Conservation (phyloP, 1,140 invertebrate species). For the Phymastichus coffea region DNA sequence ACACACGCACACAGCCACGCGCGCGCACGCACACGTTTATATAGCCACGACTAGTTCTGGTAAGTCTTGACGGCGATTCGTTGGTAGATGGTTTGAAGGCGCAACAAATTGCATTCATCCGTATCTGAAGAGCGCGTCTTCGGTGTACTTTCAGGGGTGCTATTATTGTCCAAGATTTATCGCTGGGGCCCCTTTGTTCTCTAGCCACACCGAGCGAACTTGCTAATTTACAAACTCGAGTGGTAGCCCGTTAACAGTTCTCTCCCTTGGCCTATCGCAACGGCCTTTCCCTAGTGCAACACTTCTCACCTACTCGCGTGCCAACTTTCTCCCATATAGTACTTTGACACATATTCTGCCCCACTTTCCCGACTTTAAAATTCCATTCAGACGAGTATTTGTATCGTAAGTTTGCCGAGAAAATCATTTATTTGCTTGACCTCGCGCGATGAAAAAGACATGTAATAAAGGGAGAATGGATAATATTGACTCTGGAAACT, state of each 20-base stretch:
- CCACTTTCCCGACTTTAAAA: neutral
- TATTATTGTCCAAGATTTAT: slow-evolving; percentile 19
- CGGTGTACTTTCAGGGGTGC: neutral
- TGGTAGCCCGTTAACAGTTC: neutral
- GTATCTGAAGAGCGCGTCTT: neutral
- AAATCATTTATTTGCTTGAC: too few relatives aligned
- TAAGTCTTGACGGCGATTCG: too few relatives aligned
- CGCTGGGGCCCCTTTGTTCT: neutral
- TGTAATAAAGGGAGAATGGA: too few relatives aligned
- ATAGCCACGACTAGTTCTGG: too few relatives aligned
- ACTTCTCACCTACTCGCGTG: neutral
- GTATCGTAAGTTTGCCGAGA: too few relatives aligned
- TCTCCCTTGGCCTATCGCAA: neutral
- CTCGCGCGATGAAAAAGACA: too few relatives aligned
- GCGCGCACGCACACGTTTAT: too few relatives aligned
- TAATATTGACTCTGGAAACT: too few relatives aligned
- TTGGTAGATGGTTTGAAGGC: too few relatives aligned
- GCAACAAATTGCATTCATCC: slow-evolving; percentile 14
- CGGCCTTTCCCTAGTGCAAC: neutral
- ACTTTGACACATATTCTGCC: too few relatives aligned
- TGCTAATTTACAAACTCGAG: slow-evolving; percentile 20
- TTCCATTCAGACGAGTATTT: too few relatives aligned
- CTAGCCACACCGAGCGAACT: neutral
- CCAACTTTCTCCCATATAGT: neutral
- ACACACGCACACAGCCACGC: too few relatives aligned